Evolutionary conservation across 2,113 vertebrate genomes (phyloP).

Genomic region (Seriola quinqueradiata): DNA sequence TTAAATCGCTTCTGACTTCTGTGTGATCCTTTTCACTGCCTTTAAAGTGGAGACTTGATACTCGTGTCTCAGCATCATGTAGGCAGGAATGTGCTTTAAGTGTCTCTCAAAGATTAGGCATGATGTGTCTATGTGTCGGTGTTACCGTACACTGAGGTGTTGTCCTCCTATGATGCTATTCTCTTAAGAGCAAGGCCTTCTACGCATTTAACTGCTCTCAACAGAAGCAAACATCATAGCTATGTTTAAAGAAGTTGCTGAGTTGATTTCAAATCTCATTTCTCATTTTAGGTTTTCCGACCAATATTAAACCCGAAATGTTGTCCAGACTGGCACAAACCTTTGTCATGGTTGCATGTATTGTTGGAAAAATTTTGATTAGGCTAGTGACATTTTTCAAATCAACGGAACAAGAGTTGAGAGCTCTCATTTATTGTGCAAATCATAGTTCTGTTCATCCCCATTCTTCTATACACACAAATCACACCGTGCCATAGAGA

Average conservation of each 20-base stretch:
- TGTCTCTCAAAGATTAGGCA: constrained; percentile 31
- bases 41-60: constrained; percentile 5
- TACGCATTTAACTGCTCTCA: constrained; percentile 43
- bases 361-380: constrained; percentile 33
- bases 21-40: constrained; percentile 19
- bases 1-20: constrained; percentile 7
- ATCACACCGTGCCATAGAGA: constrained; percentile 33
- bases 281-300: constrained; percentile 38
- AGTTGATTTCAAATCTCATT: constrained; percentile 52
- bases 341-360: constrained; percentile 10
- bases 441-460: constrained; percentile 47
- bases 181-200: constrained; percentile 34
- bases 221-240: constrained; percentile 43
- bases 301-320: constrained; percentile 37
- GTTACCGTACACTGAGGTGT: constrained; percentile 11
- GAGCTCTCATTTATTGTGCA: constrained; percentile 43
- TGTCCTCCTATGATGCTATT: constrained; percentile 30
- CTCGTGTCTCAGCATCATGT: constrained; percentile 26
- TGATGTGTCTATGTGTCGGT: neutral
- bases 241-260: constrained; percentile 52
- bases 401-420: constrained; percentile 35
- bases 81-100: constrained; percentile 23
- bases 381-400: constrained; percentile 56
- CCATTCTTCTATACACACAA: constrained; percentile 27
- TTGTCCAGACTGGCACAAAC: constrained; percentile 36